Evolutionary conservation across 23 tunicate genomes (phyloP).

Genomic region (Aplidium turbinatum): DNA sequence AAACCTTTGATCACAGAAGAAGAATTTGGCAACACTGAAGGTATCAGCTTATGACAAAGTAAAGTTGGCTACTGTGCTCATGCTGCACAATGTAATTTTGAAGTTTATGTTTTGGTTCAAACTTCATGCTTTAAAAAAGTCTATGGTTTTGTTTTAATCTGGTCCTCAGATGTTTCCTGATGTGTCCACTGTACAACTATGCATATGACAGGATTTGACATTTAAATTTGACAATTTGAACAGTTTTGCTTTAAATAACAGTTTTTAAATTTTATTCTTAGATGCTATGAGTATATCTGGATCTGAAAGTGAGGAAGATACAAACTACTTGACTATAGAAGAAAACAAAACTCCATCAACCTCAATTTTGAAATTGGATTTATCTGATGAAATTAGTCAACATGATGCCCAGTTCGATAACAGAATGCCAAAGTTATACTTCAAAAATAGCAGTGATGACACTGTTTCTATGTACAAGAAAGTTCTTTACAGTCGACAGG

Average conservation of each 20-base stretch:
- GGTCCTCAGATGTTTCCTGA: too few species aligned
- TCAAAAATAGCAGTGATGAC: slow-evolving; percentile 44
- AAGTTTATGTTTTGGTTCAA: too few species aligned
- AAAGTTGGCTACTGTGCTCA: too few species aligned
- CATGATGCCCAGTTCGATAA: slow-evolving; percentile 51
- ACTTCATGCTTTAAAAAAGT: too few species aligned
- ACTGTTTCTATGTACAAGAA: slow-evolving; percentile 64
- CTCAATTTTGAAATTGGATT: slow-evolving; percentile 36
- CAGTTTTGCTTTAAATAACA: too few species aligned
- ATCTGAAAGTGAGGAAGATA: slow-evolving; percentile 68
- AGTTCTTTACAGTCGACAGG: slow-evolving; percentile 45
- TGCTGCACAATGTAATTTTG: too few species aligned
- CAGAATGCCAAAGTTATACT: slow-evolving; percentile 67
- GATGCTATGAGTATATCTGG: slow-evolving; percentile 83
- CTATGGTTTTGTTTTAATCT: too few species aligned
- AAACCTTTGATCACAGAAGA: slow-evolving; percentile 37
- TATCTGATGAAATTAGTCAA: background rate
- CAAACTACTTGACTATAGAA: slow-evolving; percentile 10
- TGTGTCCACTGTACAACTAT: too few species aligned
- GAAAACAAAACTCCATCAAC: slow-evolving; percentile 14
- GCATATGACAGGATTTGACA: too few species aligned
- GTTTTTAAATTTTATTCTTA: background rate
- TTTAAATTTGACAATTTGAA: too few species aligned
- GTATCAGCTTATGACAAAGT: too few species aligned
- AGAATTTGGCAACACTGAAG: slow-evolving; percentile 56